Evolutionary conservation across 2,113 vertebrate species (phyloP), one percentile per base, ranked within the genome.

Genomic region (Heteronetta atricapilla): DNA sequence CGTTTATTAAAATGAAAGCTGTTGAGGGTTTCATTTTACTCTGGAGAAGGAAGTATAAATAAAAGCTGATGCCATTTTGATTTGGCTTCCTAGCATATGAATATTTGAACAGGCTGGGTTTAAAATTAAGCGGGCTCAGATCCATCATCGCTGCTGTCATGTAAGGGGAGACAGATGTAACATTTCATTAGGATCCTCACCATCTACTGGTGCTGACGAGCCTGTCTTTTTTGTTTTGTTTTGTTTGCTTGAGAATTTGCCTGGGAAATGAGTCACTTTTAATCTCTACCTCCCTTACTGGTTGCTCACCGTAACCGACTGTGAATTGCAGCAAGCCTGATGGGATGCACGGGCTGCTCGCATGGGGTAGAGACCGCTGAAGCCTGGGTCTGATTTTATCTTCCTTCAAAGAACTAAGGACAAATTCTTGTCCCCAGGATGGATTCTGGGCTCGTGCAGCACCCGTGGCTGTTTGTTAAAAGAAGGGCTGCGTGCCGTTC

Each of bases 331-430:
- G 11, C 58, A 15, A 38, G 9, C 22, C 69, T 13, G 36, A 42
- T 63, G n/a, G 7, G 40, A 9, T 64, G 50, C 50, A 3, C 31
- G 4, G 34, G 42, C 29, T 56, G 69, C 46, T 36, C 29, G 8
- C 0, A 1, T 38, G 36, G 33, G 17, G 19, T 42, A 53, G 60
- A 68, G 77, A 22, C 31, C 1, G 20, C 29, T 1, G 1, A 29
- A 66, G 33, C 59, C 21, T 66, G 48, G 28, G 5, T 44, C 13
- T 62, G 25, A 28, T 34, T 53, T 26, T 50, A 26, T 31, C 44
- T 50, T 23, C 22, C 25, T 10, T 25, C 42, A n/a, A 28, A 68
- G 29, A 84, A 42, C 18, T 0, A 2, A 64, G 50, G 56, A 26
- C 8, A 58, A 55, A 34, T 28, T 31, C 46, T 26, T 46, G 23